phyloP scores from a whole-genome alignment of 2,888 invertebrate species.

The Plagiodera versicolora region DNA sequence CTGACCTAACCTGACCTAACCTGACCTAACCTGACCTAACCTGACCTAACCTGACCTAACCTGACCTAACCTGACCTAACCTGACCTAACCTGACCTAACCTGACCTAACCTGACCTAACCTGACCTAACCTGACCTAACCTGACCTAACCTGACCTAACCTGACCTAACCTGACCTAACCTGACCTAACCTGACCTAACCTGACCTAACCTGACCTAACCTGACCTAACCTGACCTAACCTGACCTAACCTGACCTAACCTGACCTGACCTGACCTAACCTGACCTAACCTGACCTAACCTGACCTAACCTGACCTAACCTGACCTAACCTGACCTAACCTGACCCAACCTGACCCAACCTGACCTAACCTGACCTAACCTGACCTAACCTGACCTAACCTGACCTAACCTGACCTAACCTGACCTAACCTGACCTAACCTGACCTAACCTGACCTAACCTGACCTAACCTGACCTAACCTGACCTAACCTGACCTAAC shows the following conservation, averaged over 20 bases:
- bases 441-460: constrained; percentile 30
- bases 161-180: background rate
- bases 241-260: too few relatives aligned
- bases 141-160: constrained; percentile 22
- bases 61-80: background rate
- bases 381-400: constrained; percentile 29
- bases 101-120: constrained; percentile 14
- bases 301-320: constrained; percentile 27
- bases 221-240: too few relatives aligned
- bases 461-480: constrained; percentile 24
- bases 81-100: too few relatives aligned
- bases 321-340: constrained; percentile 1
- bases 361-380: constrained; percentile 21
- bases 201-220: too few relatives aligned
- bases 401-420: constrained; percentile 28
- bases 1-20: constrained; percentile 18
- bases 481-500: constrained; percentile 23
- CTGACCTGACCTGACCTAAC: too few relatives aligned
- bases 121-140: constrained; percentile 29
- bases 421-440: constrained; percentile 30
- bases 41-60: constrained; percentile 1
- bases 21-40: constrained; percentile 17
- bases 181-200: too few relatives aligned
- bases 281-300: too few relatives aligned
- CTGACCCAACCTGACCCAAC: constrained; percentile 13